phyloP scores from a whole-genome alignment of 2,113 vertebrate genomes.

The Falcunculus frontatus region DNA sequence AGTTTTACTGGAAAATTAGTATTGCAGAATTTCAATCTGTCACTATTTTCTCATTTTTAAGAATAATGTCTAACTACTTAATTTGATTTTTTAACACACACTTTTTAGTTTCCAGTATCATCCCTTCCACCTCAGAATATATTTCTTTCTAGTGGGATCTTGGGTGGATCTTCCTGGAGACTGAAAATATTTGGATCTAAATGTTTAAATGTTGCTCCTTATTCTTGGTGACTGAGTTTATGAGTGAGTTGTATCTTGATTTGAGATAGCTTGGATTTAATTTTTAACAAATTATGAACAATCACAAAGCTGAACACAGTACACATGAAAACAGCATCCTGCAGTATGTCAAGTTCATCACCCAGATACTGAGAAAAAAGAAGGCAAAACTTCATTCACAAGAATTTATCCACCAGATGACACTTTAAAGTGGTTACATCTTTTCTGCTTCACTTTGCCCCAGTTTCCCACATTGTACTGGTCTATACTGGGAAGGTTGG shows the following conservation, averaged over 20 bases:
- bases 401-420: neutral
- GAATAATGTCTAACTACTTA: neutral
- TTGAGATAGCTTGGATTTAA: neutral
- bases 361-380: neutral
- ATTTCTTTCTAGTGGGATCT: neutral
- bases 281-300: neutral
- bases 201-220: neutral
- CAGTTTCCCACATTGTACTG: neutral
- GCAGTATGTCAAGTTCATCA: neutral
- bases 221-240: neutral
- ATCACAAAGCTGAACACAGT: neutral
- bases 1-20: neutral
- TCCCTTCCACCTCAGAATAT: neutral
- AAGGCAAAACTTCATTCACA: neutral
- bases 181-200: neutral
- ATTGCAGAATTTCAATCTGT: neutral
- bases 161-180: neutral
- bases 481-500: neutral
- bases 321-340: neutral
- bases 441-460: neutral
- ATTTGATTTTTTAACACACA: neutral
- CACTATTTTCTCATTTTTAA: neutral
- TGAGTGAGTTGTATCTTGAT: neutral
- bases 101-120: neutral
- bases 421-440: neutral